Evolutionary conservation across 2,113 vertebrate species (phyloP).

Genomic region (Steatornis caripensis): DNA sequence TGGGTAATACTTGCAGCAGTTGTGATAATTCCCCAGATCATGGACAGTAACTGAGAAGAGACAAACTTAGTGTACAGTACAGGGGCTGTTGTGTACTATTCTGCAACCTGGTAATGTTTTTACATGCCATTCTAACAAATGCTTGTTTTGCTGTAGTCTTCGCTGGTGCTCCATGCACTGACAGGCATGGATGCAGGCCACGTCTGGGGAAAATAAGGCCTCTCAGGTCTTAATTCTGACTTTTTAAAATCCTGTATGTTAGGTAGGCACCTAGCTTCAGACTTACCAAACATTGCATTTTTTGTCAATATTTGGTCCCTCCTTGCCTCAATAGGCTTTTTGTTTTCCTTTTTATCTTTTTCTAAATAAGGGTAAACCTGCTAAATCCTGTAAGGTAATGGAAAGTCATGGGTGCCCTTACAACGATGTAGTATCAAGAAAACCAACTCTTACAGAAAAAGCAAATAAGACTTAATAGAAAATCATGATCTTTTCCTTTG

Average conservation of each 20-base stretch:
- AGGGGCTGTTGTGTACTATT: not conserved
- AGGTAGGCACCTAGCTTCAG: not conserved
- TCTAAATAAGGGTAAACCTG: not conserved
- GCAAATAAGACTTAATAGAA: not conserved
- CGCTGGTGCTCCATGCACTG: not conserved
- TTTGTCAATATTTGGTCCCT: not conserved
- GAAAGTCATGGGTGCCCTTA: not conserved
- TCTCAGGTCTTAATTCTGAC: not conserved
- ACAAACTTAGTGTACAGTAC: fast-evolving
- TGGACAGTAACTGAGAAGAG: not conserved
- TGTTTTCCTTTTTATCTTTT: not conserved
- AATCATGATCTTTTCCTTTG: not conserved
- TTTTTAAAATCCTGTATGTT: not conserved
- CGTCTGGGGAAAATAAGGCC: not conserved
- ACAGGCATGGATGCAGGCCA: not conserved
- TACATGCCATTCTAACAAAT: not conserved
- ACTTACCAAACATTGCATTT: not conserved
- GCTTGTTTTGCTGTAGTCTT: not conserved
- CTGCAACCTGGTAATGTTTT: not conserved
- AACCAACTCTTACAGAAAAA: not conserved
- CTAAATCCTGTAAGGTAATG: not conserved
- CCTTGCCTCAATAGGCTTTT: not conserved
- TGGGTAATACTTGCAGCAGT: not conserved
- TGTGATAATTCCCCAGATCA: not conserved
- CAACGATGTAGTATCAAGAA: not conserved